Conservation (phyloP, 2,888 invertebrate species). For the Pardosa pseudoannulata region DNA sequence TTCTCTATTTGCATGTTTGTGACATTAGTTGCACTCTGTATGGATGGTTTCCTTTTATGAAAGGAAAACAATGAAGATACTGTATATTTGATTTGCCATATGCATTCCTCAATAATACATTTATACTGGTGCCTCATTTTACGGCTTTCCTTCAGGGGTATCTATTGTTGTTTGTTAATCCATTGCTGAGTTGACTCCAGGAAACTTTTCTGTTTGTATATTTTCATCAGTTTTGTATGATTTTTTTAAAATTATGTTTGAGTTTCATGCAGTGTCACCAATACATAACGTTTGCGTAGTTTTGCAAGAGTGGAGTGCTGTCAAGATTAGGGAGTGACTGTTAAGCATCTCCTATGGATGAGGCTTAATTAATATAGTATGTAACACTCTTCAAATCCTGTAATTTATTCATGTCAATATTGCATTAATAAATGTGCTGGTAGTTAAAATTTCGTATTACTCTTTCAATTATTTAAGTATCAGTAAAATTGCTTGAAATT, state of each 20-base stretch:
- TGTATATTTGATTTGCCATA: conserved; percentile 60
- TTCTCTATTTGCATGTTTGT: too few relatives aligned
- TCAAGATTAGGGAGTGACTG: conserved; percentile 1
- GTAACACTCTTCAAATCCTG: conserved; percentile 37
- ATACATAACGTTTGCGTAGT: neutral
- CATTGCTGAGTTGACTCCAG: too few relatives aligned
- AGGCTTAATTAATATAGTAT: conserved; percentile 54
- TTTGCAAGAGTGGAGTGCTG: neutral
- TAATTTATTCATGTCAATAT: conserved; percentile 54
- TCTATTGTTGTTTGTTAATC: too few relatives aligned
- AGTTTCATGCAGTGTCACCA: too few relatives aligned
- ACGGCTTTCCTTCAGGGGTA: neutral
- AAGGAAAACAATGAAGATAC: conserved; percentile 15
- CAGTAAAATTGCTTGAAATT: too few relatives aligned
- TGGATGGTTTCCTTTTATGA: conserved; percentile 20
- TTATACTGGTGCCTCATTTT: conserved; percentile 34
- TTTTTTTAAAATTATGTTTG: too few relatives aligned
- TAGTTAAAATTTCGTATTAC: neutral
- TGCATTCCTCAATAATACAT: conserved; percentile 58
- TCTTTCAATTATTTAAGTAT: too few relatives aligned
- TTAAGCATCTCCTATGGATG: conserved; percentile 67
- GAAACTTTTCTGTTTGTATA: too few relatives aligned
- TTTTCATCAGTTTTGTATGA: too few relatives aligned
- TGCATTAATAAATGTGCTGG: conserved; percentile 60
- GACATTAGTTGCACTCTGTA: conserved; percentile 60